These are phyloP conservation scores for Pogonomyrmex barbatus DNA, from an alignment of 1,140 invertebrate genomes.

Conservation along the genomic window DNA sequence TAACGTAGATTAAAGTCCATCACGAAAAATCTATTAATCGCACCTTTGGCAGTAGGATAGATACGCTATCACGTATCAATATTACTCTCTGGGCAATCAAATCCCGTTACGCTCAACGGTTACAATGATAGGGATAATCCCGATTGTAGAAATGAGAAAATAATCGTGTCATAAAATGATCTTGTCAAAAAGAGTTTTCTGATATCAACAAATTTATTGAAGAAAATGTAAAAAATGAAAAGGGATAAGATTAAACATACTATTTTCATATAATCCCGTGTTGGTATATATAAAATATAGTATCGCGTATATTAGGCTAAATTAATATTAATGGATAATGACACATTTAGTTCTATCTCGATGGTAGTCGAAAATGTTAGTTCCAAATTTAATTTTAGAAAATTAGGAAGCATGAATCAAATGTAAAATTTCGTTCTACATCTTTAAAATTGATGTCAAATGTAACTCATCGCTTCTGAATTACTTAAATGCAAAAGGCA, in stretches of 20 bases:
- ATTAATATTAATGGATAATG: conserved; percentile 14
- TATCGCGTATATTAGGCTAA: neutral
- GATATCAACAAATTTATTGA: neutral
- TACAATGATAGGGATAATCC: neutral
- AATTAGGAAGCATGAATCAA: conserved; percentile 28
- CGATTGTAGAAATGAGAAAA: neutral
- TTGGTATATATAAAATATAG: neutral
- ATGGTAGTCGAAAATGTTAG: neutral
- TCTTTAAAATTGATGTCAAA: conserved; percentile 19
- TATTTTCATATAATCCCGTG: neutral
- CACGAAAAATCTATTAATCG: conserved; percentile 43
- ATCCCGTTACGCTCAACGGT: conserved; percentile 8
- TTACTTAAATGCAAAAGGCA: conserved; percentile 9
- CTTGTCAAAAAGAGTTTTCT: neutral
- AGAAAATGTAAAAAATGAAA: neutral
- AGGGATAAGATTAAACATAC: neutral
- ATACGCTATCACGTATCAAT: neutral
- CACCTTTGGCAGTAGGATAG: neutral
- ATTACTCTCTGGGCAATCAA: neutral
- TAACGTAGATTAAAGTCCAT: conserved; percentile 40
- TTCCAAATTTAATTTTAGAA: neutral
- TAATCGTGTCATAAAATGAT: conserved; percentile 38
- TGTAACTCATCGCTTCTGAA: conserved; percentile 2
- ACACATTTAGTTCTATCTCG: neutral
- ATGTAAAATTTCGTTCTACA: conserved; percentile 11